Evolutionary conservation across 53 echinoderm and acorn worm species (phyloP), one percentile per base, ranked within the genome.

Genomic region (Arbacia lixula): DNA sequence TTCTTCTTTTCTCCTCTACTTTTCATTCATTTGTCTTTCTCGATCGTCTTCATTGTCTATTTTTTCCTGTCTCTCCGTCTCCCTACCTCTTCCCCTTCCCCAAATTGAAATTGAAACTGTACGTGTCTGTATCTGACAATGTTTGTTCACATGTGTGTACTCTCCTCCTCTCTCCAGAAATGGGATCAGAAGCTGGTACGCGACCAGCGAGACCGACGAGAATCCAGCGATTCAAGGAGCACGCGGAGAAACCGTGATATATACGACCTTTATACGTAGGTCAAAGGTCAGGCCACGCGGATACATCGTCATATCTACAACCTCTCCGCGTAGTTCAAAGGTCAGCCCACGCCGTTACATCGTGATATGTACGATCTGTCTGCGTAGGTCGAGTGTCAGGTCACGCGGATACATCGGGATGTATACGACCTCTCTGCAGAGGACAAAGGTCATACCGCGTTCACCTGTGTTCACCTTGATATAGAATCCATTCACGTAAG

Each of bases 141-240:
- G 8, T 0, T 32, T 25, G 1, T 14, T 29, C 52, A 20, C 30
- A 1, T 2, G 3, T 9, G n/a, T 16, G 3, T 19, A 69, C 28
- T 57, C 6, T 57, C 6, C 0, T 64, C 11, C 25, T 74, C 30
- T 2, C 24, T 74, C 19, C 30, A 74, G 74, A 74, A 74, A 74
- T 74, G 74, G 74, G 74, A 46, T 19, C 50, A 74, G 53, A 74
- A 74, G 74, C 53, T 74, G 17, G 43, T 74, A 5, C n/a, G 30
- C 8, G 74, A 74, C 19, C 74, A 46, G 14, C 34, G 74, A 17
- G 30, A 74, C 10, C 17, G n/a, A n/a, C n/a, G 74, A 26, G 74
- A 74, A 14, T 74, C 74, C 1, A 74, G 74, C 46, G 74, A 74
- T 12, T 52, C 53, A 1, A 50, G 51, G 53, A 74, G 74, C 20